A percentile compares a stretch with the other conserved stretches of the same genome.
phyloP scores from a whole-genome alignment of 2,797 vertebrate species.

The Dallia pectoralis region DNA sequence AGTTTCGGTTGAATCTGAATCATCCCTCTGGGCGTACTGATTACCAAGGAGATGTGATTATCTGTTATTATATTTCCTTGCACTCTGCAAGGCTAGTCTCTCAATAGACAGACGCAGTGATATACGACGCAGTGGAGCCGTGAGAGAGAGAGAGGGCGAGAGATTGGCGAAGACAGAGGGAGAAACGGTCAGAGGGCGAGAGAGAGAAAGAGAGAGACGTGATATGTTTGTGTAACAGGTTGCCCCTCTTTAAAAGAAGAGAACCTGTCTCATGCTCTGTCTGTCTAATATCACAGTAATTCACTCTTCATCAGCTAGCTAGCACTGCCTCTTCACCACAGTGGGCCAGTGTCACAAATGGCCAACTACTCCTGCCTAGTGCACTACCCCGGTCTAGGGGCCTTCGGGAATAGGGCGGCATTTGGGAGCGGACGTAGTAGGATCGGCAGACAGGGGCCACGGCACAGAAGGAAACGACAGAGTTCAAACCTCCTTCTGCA shows the following conservation, averaged over 20 bases:
- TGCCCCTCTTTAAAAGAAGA: constrained; percentile 11
- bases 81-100: constrained; percentile 38
- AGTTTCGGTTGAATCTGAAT: constrained; percentile 44
- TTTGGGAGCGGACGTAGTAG: constrained; percentile 30
- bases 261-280: constrained; percentile 19
- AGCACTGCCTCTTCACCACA: constrained; percentile 50
- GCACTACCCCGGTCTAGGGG: neutral
- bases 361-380: neutral
- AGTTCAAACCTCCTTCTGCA: constrained; percentile 36
- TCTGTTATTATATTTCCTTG: constrained; percentile 69
- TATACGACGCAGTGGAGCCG: constrained; percentile 43
- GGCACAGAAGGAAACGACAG: constrained; percentile 7
- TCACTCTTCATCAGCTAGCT: constrained; percentile 57
- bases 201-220: constrained; percentile 31
- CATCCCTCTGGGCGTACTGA: constrained; percentile 52
- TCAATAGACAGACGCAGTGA: constrained; percentile 60
- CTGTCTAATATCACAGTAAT: constrained; percentile 46
- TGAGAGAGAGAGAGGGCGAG: constrained; percentile 18
- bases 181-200: constrained; percentile 14
- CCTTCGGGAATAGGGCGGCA: neutral
- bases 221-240: constrained; percentile 54
- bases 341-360: neutral
- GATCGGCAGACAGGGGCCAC: constrained; percentile 52
- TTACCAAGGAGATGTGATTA: constrained; percentile 70
- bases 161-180: constrained; percentile 25